Percentiles rank a stretch among this genome's conserved stretches.
These are phyloP conservation scores for Oligia latruncula DNA, from an alignment of 2,888 invertebrate genomes.

Conservation along the genomic window DNA sequence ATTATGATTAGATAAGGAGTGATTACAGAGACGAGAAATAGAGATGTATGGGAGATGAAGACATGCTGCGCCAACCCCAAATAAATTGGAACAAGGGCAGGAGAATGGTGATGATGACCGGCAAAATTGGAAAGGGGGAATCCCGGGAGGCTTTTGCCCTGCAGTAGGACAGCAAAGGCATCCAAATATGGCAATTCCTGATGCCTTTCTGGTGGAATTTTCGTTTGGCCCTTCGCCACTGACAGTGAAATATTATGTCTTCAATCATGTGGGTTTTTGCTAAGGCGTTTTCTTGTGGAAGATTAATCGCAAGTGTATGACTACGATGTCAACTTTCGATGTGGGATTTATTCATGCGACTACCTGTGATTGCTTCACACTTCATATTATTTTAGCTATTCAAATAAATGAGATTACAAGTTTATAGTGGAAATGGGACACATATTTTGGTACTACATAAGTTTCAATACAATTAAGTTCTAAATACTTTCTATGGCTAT, in stretches of 20 bases:
- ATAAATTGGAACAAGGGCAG: background rate
- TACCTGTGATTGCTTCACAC: background rate
- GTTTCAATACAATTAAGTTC: background rate
- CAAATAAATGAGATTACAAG: conserved; percentile 1
- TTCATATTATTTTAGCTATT: background rate
- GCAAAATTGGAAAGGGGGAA: too few species aligned
- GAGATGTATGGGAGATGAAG: background rate
- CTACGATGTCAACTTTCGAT: background rate
- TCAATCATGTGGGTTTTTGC: conserved; percentile 15
- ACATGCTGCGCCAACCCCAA: background rate
- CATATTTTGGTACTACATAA: background rate
- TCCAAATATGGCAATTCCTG: background rate
- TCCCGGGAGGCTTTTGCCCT: too few species aligned
- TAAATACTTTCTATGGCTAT: background rate
- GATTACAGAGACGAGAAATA: background rate
- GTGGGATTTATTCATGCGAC: conserved; percentile 19
- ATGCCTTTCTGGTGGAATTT: background rate
- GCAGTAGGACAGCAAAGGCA: background rate
- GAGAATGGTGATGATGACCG: too few species aligned
- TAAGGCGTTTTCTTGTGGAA: conserved; percentile 23
- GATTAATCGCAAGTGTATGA: conserved; percentile 37
- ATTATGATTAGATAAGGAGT: too few species aligned
- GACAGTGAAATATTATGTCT: conserved; percentile 26
- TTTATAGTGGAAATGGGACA: background rate
- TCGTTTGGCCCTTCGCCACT: conserved; percentile 7